phyloP scores from a whole-genome alignment of 2,888 invertebrate species.

The Chromoteleia sp. region DNA sequence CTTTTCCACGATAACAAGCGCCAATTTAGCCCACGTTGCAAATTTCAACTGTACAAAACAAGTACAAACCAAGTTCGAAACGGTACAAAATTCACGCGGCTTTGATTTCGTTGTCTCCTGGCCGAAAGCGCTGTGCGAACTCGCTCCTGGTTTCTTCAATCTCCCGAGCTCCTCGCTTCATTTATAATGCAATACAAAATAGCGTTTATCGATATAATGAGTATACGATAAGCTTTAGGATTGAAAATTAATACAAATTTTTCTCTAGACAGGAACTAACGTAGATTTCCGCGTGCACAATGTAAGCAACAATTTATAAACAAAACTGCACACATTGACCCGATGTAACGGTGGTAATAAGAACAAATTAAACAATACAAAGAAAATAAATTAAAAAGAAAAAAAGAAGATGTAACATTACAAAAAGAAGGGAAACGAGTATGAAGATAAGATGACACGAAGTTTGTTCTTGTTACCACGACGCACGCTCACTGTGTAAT shows the following conservation, averaged over 20 bases:
- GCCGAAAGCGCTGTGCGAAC: background rate
- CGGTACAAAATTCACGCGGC: too few species aligned
- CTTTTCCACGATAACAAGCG: too few species aligned
- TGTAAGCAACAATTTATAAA: slow-evolving; percentile 48
- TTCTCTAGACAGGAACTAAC: slow-evolving; percentile 32
- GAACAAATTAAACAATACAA: slow-evolving; percentile 1
- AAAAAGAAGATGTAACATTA: too few species aligned
- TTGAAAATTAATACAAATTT: slow-evolving; percentile 42
- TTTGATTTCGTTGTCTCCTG: too few species aligned
- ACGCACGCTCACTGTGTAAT: background rate
- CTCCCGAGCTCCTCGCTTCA: slow-evolving; percentile 18
- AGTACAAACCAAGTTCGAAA: too few species aligned
- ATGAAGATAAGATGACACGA: too few species aligned
- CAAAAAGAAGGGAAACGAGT: too few species aligned
- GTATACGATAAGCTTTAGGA: slow-evolving; percentile 63
- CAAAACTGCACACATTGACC: slow-evolving; percentile 13
- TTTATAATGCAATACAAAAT: slow-evolving; percentile 36
- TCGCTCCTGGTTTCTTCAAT: slow-evolving; percentile 1
- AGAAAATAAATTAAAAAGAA: too few species aligned
- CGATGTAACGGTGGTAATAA: slow-evolving; percentile 10
- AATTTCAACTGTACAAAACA: too few species aligned
- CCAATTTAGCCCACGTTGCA: too few species aligned
- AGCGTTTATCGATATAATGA: slow-evolving; percentile 43
- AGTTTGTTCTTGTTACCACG: slow-evolving; percentile 22
- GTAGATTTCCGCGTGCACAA: slow-evolving; percentile 46